Conservation (phyloP, 2,888 invertebrate genomes). For the Drosophila sordidapex region DNA sequence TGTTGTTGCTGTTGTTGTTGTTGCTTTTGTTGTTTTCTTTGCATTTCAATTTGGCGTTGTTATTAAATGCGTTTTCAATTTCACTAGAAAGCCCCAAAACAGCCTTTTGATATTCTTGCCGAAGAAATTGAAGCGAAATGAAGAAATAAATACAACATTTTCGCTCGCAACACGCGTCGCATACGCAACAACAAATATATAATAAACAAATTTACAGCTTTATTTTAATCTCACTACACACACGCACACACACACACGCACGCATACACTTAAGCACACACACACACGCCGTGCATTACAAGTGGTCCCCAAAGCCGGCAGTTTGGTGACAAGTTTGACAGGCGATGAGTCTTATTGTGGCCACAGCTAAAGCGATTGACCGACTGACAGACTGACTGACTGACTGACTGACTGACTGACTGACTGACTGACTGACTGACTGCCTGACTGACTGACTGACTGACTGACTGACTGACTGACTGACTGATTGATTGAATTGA, state of each 20-base stretch:
- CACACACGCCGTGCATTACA: conserved; percentile 44
- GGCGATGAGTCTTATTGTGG: conserved; percentile 21
- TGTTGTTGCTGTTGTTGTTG: not conserved
- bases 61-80: conserved; percentile 78
- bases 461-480: not conserved
- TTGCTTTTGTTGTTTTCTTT: conserved; percentile 30
- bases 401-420: not conserved
- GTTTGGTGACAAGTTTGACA: conserved; percentile 40
- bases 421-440: not conserved
- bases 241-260: conserved; percentile 9
- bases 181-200: conserved; percentile 34
- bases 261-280: not conserved
- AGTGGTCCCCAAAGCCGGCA: conserved; percentile 40
- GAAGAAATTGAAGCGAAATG: conserved; percentile 65
- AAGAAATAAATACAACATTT: conserved; percentile 60
- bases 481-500: conserved; percentile 11
- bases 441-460: not conserved
- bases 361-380: conserved; percentile 27
- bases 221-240: conserved; percentile 2
- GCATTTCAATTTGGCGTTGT: conserved; percentile 49
- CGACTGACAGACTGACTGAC: conserved; percentile 6
- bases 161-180: conserved; percentile 38
- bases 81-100: conserved; percentile 70
- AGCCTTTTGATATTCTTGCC: conserved; percentile 68
- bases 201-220: conserved; percentile 13